Evolutionary conservation across 92 coral and sea anemone species (phyloP), one percentile per base, ranked within the genome.

Genomic region (Heliopora coerulea): DNA sequence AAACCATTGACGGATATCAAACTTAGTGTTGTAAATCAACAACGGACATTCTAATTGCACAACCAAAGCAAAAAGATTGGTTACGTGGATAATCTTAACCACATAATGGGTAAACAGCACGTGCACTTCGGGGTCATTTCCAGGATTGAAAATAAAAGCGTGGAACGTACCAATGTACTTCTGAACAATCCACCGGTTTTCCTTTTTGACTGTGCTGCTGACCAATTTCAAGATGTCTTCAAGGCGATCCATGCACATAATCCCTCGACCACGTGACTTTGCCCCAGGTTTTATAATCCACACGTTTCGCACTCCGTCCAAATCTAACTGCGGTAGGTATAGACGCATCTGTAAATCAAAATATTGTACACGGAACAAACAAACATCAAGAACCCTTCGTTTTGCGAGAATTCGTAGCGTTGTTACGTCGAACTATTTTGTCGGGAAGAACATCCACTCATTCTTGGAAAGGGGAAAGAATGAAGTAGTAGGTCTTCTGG

Each of bases 271-370:
- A 46, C 99, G 90, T 42, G 99, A 95, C 80, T 95, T 90, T 26
- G 99, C 99, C 0, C 99, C 99, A 79, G 99, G 99, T 79, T 95
- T 95, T 19, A 95, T 91, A 26, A 95, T 95, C 99, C 99, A 95
- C 17, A 95, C 87, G 57, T 95, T 95, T 54, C 83, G 83, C 33
- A 72, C 67, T 19, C 99, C 99, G 72, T 95, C 99, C 8, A 95
- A 85, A 74, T 95, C 96, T 37, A 85, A 34, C 58, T 95, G 99
- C 9, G 99, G 97, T 49, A 90, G 82, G 19, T 78, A 74, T 41
- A 83, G 88, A 29, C 85, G 89, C 60, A 95, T 63, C 99, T 91
- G 74, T 24, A 35, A 1, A 15, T 20, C 0, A 59, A 59, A 20
- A 25, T 26, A 59, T 19, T 56, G 14, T 18, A 32, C 33, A 17